phyloP scores from a whole-genome alignment of 2,888 invertebrate species.

The Cephus nigrinus region DNA sequence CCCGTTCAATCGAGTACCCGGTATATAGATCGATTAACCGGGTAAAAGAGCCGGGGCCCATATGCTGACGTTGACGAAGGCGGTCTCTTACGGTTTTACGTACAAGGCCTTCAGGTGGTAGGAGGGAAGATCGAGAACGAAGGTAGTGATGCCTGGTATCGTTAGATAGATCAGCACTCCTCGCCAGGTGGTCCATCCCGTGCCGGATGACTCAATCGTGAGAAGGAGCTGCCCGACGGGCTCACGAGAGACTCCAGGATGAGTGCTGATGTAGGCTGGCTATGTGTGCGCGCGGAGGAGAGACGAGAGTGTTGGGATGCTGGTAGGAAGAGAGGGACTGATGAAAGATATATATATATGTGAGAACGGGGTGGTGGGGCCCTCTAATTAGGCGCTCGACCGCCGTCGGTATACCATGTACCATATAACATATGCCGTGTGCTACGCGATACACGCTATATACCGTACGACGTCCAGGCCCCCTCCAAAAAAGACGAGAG shows the following conservation, averaged over 20 bases:
- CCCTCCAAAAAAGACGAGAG: constrained; percentile 33
- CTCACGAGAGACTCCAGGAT: constrained; percentile 19
- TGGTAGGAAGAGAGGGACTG: constrained; percentile 4
- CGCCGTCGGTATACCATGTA: constrained; percentile 44
- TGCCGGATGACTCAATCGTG: constrained; percentile 63
- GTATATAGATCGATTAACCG: no score
- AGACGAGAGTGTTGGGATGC: not conserved
- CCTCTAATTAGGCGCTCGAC: constrained; percentile 56
- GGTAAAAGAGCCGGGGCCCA: no score
- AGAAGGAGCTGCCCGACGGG: constrained; percentile 57
- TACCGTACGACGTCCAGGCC: constrained; percentile 36
- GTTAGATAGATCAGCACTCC: constrained; percentile 57
- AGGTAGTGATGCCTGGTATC: constrained; percentile 44
- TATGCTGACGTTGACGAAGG: no score
- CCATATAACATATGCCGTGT: constrained; percentile 47
- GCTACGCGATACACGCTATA: constrained; percentile 43
- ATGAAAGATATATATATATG: constrained; percentile 16
- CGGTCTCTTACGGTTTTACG: no score
- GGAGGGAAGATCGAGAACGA: constrained; percentile 4
- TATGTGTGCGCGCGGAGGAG: constrained; percentile 19
- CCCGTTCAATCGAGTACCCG: no score
- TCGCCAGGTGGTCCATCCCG: constrained; percentile 62
- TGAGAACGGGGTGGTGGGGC: constrained; percentile 36
- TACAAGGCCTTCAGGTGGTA: not conserved
- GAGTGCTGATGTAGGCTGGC: constrained; percentile 3